Base-by-base conservation (phyloP, 2,888 invertebrate genomes). In the Choreutis nemorana region DNA sequence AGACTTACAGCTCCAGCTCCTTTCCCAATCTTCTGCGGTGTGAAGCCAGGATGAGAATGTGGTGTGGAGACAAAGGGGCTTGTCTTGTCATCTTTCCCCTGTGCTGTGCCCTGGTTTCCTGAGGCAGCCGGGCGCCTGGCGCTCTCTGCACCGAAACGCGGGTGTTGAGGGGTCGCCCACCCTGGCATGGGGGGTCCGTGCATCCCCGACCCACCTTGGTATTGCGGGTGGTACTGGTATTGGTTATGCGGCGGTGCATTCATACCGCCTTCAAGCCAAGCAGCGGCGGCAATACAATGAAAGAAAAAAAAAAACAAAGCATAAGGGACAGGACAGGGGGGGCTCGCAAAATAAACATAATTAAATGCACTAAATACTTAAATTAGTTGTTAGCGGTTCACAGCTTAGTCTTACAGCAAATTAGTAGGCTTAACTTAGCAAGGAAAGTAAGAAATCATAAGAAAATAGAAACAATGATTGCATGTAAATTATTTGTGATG, bases 1-100 rank as follows among this genome's bases (percentile, higher is more conserved):
- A 28, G 35, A 71, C 81, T 78, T 48, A 84, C 84, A 53, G 66
- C 73, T 33, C 73, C 61, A 31, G 81, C 70, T 1, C 84, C 84
- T 60, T 94, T 94, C 28, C 94, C 94, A 40, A 92, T 87, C 81
- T 95, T 96, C 63, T 95, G 94, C 7, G 97, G 97, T 42, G 91
- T 89, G 70, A 96, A 97, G 33, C 89, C 89, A 21, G 95, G 91
- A 77, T 96, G 94, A 23, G 94, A 93, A 81, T 94, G 94, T 40
- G 90, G 86, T 28, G 92, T 90, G 36, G 90, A 87, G 26, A 91
- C 81, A 68, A 97, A 97, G 11, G 96, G 95, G 62, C 89, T 94
- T 41, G 89, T 86, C 59, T 85, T 84, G 48, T 86, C 84, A 46
- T 84, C 84, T 48, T 83, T 84, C 34, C 45, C 59, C 9, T 57